Evolutionary conservation across 2,113 vertebrate genomes (phyloP), one percentile per base, ranked within the genome.

Genomic region (Elephantulus edwardii): DNA sequence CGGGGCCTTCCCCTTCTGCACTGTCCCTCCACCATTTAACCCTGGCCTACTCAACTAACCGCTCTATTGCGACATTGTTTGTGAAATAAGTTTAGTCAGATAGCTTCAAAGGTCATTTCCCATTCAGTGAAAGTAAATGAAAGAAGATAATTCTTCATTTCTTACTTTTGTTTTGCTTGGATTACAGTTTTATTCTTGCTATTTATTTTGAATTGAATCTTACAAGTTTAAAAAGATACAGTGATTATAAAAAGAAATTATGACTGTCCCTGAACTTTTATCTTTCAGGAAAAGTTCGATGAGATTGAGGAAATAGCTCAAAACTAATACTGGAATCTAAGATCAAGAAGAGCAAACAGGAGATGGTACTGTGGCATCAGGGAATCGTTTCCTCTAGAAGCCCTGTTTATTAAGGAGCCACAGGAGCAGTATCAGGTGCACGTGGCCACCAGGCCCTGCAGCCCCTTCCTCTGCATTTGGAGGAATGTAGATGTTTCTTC

Each of bases 351-450:
- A 82, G 1, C 6, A 48, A 54, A 2, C 14, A 72, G 35, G 19
- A 50, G 35, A 24, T 30, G 12, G 12, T 44, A 54, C 33, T 19
- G 1, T 30, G 42, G 2, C 33, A 28, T 60, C 28, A 38, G 17
- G 11, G 28, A 46, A 4, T 17, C 24, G 4, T 38, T 40, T 90
- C 48, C 75, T 50, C 13, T 28, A 28, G 38, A 68, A 6, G 28
- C 70, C 50, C 3, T 28, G 2, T 35, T 50, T 54, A 20, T 28
- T 9, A 17, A 56, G 44, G 64, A 56, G 22, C 26, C 48, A 38
- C 8, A 0, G 1, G 28, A 19, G 77, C 26, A 8, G 3, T 3
- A 9, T 20, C 8, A 8, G 0, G 0, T n/a, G 7, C 4, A 8
- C 1, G 22, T 17, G 24, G 62, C 50, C 6, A 17, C 60, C 42